Percentiles rank a stretch among this genome's conserved stretches.
Evolutionary conservation across 1,140 invertebrate genomes (phyloP).

Genomic region (Coptotermes formosanus): DNA sequence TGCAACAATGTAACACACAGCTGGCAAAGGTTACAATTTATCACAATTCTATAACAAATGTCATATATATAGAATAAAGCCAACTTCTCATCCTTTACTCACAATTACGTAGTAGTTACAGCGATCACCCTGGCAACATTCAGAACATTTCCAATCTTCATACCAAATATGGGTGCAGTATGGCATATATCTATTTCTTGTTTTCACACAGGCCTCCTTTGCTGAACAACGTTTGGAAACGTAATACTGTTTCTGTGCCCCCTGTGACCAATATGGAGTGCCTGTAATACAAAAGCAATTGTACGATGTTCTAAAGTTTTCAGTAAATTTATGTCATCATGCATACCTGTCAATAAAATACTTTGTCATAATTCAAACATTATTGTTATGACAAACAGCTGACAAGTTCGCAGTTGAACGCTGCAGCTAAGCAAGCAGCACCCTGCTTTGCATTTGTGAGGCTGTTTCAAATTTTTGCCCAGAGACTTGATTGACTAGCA

Average conservation of each 20-base stretch:
- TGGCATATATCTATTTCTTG: conserved; percentile 65
- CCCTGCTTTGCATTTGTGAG: neutral
- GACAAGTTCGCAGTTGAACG: neutral
- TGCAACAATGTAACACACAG: too few relatives aligned
- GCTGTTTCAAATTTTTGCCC: neutral
- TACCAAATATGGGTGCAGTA: conserved; percentile 96
- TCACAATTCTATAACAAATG: neutral
- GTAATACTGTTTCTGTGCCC: conserved; percentile 91
- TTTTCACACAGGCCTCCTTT: conserved; percentile 72
- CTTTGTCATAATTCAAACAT: neutral
- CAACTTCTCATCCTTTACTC: conserved; percentile 51
- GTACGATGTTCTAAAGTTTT: conserved; percentile 9
- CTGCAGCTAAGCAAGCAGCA: neutral
- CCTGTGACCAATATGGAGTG: conserved; percentile 91
- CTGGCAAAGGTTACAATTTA: too few relatives aligned
- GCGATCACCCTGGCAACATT: conserved; percentile 94
- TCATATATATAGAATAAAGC: neutral
- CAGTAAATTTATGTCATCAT: neutral
- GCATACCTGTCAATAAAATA: neutral
- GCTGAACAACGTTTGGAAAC: conserved; percentile 89
- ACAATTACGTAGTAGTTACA: conserved; percentile 98
- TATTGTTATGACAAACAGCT: neutral
- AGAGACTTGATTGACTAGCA: too few relatives aligned
- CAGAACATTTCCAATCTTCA: conserved; percentile 94
- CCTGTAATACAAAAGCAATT: conserved; percentile 52